A percentile compares a stretch with the other conserved stretches of the same genome.
Conservation (phyloP, 2,113 vertebrate genomes). For the Anolis sagrei region DNA sequence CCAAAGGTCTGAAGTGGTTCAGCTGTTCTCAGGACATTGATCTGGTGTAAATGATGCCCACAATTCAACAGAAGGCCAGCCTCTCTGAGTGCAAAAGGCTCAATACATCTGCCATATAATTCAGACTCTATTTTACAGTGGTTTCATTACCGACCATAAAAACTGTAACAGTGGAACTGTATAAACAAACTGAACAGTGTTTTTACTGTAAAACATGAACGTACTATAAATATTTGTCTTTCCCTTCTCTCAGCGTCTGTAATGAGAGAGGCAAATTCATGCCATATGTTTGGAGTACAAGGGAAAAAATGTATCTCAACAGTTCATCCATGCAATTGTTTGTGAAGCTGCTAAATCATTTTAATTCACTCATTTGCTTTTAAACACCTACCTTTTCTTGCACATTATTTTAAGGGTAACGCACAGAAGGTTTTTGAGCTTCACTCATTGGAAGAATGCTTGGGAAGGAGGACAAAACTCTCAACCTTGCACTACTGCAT, state of each 20-base stretch:
- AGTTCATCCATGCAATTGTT: slow-evolving; percentile 66
- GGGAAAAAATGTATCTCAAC: slow-evolving; percentile 64
- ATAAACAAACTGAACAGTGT: slow-evolving; percentile 89
- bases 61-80: slow-evolving; percentile 49
- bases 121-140: slow-evolving; percentile 83
- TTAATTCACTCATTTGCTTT: slow-evolving; percentile 61
- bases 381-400: slow-evolving; percentile 38
- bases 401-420: slow-evolving; percentile 37
- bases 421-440: neutral
- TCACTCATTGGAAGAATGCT: neutral
- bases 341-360: slow-evolving; percentile 61
- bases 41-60: slow-evolving; percentile 26
- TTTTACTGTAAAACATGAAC: slow-evolving; percentile 88
- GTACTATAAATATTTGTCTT: slow-evolving; percentile 86
- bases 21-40: slow-evolving; percentile 36
- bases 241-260: slow-evolving; percentile 81
- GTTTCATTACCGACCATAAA: slow-evolving; percentile 86
- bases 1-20: slow-evolving; percentile 22
- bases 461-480: neutral
- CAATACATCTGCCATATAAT: slow-evolving; percentile 84
- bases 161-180: slow-evolving; percentile 87
- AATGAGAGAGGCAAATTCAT: slow-evolving; percentile 82
- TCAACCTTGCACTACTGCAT: too few relatives aligned
- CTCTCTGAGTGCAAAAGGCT: slow-evolving; percentile 56
- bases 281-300: slow-evolving; percentile 81